Evolutionary conservation across 2,113 vertebrate genomes (phyloP), one percentile per base, ranked within the genome.

Genomic region (Microtus ochrogaster): DNA sequence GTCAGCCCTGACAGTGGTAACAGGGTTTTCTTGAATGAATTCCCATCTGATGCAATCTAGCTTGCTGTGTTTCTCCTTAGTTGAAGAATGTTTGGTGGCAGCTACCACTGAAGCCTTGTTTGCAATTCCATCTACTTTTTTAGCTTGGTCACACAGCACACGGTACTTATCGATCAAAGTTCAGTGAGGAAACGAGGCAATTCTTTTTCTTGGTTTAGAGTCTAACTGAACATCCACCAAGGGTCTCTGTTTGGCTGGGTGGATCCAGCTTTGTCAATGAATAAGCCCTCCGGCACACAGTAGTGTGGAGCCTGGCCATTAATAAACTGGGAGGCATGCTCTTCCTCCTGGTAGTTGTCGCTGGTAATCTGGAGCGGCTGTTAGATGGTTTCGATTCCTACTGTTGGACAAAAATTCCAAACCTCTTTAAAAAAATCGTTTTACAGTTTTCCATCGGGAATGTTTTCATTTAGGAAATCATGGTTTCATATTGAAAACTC

Each of bases 161-260:
- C 17, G 2, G 61, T 33, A 47, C 61, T 89, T 22, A 66, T 39
- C 83, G 92, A 96, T 95, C 95, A 97, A 96, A 93, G 96, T 58
- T 93, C 55, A 58, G 84, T 65, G 66, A 97, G 92, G 95, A 97
- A 97, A 94, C 92, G 91, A 97, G 77, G 76, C 77, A 77, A 96
- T 79, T 70, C 89, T 94, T 94, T 65, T 81, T 61, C 89, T 93
- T 96, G 93, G 65, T 91, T 52, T 77, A 30, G 47, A 82, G 66
- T 82, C 73, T 70, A 92, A 84, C 36, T 96, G 93, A 84, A 72
- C 65, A 77, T 44, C 47, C 96, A 97, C 83, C 65, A 79, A 89
- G 36, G 90, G 85, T 82, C 89, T 84, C 92, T 93, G 93, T 87
- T 92, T 92, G 92, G 58, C 49, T 89, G 92, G 86, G 58, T 92